Conservation (phyloP, 30 jellyfish, hydroid and myxozoan species). For the Pelagia noctiluca region DNA sequence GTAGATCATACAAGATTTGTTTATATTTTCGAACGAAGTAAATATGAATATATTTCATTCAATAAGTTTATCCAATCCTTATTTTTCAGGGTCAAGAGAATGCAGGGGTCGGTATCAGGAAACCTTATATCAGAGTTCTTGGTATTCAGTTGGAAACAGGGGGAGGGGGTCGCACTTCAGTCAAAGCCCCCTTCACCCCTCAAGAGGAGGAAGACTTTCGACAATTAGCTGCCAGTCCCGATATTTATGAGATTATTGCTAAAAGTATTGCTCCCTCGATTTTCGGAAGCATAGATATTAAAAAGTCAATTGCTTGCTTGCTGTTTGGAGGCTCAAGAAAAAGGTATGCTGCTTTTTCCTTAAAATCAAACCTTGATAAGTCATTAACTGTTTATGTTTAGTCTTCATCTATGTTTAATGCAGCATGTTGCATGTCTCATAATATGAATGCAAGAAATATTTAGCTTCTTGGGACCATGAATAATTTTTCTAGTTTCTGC, state of each 20-base stretch:
- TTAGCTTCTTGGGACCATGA: no score
- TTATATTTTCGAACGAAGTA: background rate
- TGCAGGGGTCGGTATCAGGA: slow-evolving; percentile 96
- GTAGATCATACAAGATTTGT: no score
- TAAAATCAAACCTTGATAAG: no score
- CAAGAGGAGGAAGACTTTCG: slow-evolving; percentile 93
- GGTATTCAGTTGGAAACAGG: slow-evolving; percentile 96
- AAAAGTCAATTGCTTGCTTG: slow-evolving; percentile 97
- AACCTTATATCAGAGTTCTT: slow-evolving; percentile 96
- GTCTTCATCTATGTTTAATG: no score
- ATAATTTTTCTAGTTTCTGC: no score
- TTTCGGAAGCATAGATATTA: slow-evolving; percentile 96
- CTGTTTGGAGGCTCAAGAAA: slow-evolving; percentile 99
- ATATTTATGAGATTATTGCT: slow-evolving; percentile 86
- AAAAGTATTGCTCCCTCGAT: slow-evolving; percentile 99
- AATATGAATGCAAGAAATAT: no score
- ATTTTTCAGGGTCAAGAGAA: slow-evolving; percentile 66
- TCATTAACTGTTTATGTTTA: no score
- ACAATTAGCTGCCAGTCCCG: slow-evolving; percentile 84
- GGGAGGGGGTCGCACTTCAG: slow-evolving; percentile 95
- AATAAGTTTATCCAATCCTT: background rate
- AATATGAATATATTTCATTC: background rate
- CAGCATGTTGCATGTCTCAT: no score
- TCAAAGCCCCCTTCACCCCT: slow-evolving; percentile 82
- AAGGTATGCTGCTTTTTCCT: slow-evolving; percentile 86